Percentiles rank a stretch among this genome's conserved stretches.
These are phyloP conservation scores for Sussaba pulchella DNA, from an alignment of 2,888 invertebrate species.

Conservation along the genomic window DNA sequence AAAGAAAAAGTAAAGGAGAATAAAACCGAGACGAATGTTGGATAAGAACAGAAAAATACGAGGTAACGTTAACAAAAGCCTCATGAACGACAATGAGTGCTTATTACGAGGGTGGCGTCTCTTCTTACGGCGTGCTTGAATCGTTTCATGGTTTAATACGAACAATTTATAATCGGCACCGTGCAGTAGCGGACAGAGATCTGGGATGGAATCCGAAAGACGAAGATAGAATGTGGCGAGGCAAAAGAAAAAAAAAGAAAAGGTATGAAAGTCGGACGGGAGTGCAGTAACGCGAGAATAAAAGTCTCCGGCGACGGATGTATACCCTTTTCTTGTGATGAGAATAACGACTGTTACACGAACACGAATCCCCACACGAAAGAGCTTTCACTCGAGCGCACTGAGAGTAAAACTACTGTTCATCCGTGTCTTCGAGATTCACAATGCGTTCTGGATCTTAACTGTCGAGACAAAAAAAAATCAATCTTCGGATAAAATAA, in stretches of 20 bases:
- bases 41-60: slow-evolving; percentile 27
- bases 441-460: background rate
- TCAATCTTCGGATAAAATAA: background rate
- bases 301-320: slow-evolving; percentile 44
- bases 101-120: slow-evolving; percentile 67
- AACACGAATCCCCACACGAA: slow-evolving; percentile 35
- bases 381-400: slow-evolving; percentile 31
- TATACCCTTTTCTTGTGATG: slow-evolving; percentile 24
- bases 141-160: slow-evolving; percentile 69
- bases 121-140: slow-evolving; percentile 67
- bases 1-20: slow-evolving; percentile 5
- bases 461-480: background rate
- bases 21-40: slow-evolving; percentile 57
- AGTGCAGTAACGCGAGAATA: slow-evolving; percentile 43
- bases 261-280: slow-evolving; percentile 46
- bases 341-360: slow-evolving; percentile 23
- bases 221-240: slow-evolving; percentile 20
- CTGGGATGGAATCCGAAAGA: slow-evolving; percentile 22
- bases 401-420: slow-evolving; percentile 27
- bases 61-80: slow-evolving; percentile 67
- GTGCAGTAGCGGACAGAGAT: slow-evolving; percentile 14
- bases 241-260: slow-evolving; percentile 19
- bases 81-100: slow-evolving; percentile 59
- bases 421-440: slow-evolving; percentile 16
- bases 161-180: slow-evolving; percentile 68